phyloP scores from a whole-genome alignment of 2,888 invertebrate genomes.

The Athalia circularis region DNA sequence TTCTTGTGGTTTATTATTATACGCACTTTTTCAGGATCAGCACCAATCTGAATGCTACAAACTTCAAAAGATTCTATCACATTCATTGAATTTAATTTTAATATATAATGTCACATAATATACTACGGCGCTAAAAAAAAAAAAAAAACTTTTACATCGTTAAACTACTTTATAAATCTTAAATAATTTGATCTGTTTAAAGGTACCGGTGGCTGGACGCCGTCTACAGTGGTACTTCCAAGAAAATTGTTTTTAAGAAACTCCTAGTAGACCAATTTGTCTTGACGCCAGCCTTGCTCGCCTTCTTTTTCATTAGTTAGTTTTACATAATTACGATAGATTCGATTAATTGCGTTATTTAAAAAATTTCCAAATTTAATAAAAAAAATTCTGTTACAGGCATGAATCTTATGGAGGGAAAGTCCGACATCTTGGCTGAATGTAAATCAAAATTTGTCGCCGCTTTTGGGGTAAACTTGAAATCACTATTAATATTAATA shows the following conservation, averaged over 20 bases:
- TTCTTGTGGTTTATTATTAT: no score
- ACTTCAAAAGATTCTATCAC: slow-evolving; percentile 6
- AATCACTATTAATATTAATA: background rate
- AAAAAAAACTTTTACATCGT: no score
- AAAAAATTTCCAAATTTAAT: background rate
- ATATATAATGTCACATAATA: no score
- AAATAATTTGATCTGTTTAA: slow-evolving; percentile 55
- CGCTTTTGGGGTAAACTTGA: slow-evolving; percentile 75
- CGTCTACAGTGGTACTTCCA: slow-evolving; percentile 80
- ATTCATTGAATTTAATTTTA: slow-evolving; percentile 32
- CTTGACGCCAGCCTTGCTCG: slow-evolving; percentile 84
- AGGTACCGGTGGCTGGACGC: slow-evolving; percentile 90
- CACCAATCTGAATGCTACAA: slow-evolving; percentile 17
- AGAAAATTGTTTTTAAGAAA: slow-evolving; percentile 81
- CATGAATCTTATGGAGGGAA: slow-evolving; percentile 85
- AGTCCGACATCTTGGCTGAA: slow-evolving; percentile 83
- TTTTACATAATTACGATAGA: slow-evolving; percentile 52
- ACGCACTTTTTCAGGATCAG: no score
- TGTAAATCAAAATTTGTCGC: slow-evolving; percentile 82
- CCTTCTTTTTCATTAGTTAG: slow-evolving; percentile 84
- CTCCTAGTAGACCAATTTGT: slow-evolving; percentile 85
- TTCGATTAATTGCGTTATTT: background rate
- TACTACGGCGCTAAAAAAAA: no score
- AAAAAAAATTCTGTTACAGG: slow-evolving; percentile 73
- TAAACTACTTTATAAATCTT: background rate